phyloP scores from a whole-genome alignment of 2,888 invertebrate genomes.

The Dryomyza anilis region DNA sequence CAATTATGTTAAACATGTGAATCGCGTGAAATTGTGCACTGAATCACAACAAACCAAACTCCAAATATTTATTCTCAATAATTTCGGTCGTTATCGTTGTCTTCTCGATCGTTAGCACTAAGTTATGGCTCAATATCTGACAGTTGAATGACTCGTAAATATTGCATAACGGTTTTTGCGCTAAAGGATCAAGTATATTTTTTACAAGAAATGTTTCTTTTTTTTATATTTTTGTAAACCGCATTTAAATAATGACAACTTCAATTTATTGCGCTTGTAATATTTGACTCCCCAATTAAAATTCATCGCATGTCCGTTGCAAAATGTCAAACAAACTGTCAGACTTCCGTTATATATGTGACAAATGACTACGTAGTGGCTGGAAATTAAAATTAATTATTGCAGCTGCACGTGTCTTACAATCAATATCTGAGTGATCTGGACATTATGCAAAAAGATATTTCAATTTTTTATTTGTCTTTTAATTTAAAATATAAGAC shows the following conservation, averaged over 20 bases:
- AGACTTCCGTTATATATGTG: conserved; percentile 10
- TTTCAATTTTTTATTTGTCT: too few relatives aligned
- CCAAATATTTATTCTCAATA: background rate
- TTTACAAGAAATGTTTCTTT: background rate
- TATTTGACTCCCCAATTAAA: background rate
- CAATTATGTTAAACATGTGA: conserved; percentile 13
- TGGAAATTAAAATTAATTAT: too few relatives aligned
- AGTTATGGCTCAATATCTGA: background rate
- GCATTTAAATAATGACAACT: background rate
- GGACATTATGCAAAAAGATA: too few relatives aligned
- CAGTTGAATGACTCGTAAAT: background rate
- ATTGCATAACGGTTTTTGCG: background rate
- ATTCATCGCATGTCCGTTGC: background rate
- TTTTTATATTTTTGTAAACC: background rate
- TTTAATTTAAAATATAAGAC: too few relatives aligned
- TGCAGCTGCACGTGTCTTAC: too few relatives aligned
- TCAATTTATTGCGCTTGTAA: background rate
- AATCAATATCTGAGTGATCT: too few relatives aligned
- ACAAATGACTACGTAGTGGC: background rate
- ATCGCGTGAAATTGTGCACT: conserved; percentile 4
- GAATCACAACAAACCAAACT: background rate
- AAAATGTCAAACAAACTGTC: background rate
- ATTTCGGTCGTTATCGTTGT: too few relatives aligned
- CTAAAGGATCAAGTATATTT: background rate
- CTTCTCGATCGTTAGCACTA: background rate